phyloP scores from a whole-genome alignment of 2,888 invertebrate genomes.

The Tachina lurida region DNA sequence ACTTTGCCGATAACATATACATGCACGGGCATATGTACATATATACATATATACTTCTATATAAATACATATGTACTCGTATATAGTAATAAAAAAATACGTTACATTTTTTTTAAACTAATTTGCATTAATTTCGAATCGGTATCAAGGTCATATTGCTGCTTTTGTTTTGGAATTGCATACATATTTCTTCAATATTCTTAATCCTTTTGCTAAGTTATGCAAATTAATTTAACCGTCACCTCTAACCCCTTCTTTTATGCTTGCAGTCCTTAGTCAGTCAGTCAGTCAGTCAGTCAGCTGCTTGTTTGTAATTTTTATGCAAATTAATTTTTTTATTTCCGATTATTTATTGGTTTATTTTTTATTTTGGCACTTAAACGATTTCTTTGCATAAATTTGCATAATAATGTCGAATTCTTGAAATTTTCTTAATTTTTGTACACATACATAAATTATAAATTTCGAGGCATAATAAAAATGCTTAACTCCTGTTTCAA shows the following conservation, averaged over 20 bases:
- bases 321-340: slow-evolving; percentile 31
- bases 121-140: slow-evolving; percentile 33
- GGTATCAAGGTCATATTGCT: slow-evolving; percentile 41
- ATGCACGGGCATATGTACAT: not conserved
- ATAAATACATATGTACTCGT: not conserved
- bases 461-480: slow-evolving; percentile 37
- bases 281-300: slow-evolving; percentile 17
- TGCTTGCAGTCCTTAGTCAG: not conserved
- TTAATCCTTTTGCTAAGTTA: slow-evolving; percentile 62
- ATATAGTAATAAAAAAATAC: slow-evolving; percentile 14
- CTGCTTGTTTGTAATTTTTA: slow-evolving; percentile 25
- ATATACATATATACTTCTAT: not conserved
- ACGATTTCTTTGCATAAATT: slow-evolving; percentile 45
- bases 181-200: not conserved
- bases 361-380: slow-evolving; percentile 16
- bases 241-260: slow-evolving; percentile 28
- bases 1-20: not conserved
- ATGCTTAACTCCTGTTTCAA: slow-evolving; percentile 19
- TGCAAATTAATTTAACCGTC: slow-evolving; percentile 61
- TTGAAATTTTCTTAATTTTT: slow-evolving; percentile 41
- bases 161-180: not conserved
- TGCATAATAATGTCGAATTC: slow-evolving; percentile 61
- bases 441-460: slow-evolving; percentile 52
- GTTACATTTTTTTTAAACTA: slow-evolving; percentile 29
- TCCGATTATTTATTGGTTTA: slow-evolving; percentile 56